Evolutionary conservation across 2,797 vertebrate genomes (phyloP).

Genomic region (Xerus rutilus): DNA sequence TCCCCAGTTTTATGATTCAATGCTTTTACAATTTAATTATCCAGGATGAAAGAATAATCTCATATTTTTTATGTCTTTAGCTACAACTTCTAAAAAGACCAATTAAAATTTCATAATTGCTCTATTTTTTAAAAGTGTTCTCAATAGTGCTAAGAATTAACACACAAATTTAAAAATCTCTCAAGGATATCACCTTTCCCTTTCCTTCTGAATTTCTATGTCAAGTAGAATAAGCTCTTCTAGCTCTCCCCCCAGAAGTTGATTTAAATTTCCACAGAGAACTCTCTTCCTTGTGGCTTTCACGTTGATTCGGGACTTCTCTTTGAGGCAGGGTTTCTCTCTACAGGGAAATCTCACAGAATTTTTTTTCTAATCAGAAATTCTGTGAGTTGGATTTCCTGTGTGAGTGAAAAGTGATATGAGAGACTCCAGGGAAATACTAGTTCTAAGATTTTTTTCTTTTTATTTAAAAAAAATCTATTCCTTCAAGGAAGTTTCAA

Average conservation of each 20-base stretch:
- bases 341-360: constrained; percentile 72
- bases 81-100: neutral
- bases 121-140: neutral
- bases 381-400: neutral
- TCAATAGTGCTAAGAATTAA: neutral
- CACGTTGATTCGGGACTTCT: constrained; percentile 25
- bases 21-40: constrained; percentile 33
- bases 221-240: constrained; percentile 9
- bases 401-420: neutral
- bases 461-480: neutral
- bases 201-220: constrained; percentile 40
- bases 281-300: constrained; percentile 6
- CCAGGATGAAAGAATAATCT: neutral
- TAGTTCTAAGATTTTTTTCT: neutral
- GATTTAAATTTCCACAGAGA: constrained; percentile 69
- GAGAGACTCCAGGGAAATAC: constrained; percentile 63
- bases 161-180: constrained; percentile 31
- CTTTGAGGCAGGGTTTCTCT: constrained; percentile 35
- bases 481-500: constrained; percentile 29
- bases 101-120: constrained; percentile 14
- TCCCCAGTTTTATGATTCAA: neutral
- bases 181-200: neutral
- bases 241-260: neutral
- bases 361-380: constrained; percentile 71
- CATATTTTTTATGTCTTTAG: neutral